phyloP scores from a whole-genome alignment of 2,113 vertebrate species.

The Pseudopodoces humilis region DNA sequence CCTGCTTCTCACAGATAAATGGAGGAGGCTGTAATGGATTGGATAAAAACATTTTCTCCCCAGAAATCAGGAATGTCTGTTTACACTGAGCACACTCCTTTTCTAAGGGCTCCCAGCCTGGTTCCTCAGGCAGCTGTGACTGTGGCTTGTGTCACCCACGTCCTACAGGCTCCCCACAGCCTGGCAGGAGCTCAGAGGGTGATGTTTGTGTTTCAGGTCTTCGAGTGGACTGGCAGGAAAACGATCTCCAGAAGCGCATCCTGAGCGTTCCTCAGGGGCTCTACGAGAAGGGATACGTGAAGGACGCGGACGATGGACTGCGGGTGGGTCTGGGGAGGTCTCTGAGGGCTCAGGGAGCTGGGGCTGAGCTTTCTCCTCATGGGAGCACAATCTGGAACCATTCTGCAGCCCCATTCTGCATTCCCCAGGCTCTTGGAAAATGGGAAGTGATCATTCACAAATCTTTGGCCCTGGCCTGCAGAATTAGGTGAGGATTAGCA shows the following conservation, averaged over 20 bases:
- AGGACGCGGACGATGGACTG: conserved; percentile 88
- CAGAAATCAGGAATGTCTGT: background rate
- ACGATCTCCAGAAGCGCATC: conserved; percentile 84
- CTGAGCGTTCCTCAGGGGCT: conserved; percentile 89
- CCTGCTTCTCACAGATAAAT: background rate
- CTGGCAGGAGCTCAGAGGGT: background rate
- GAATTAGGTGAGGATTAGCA: background rate
- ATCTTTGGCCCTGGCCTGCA: background rate
- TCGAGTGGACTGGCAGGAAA: conserved; percentile 90
- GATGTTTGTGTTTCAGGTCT: conserved; percentile 79
- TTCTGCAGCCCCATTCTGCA: background rate
- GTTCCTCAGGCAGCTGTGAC: background rate
- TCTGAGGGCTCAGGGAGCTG: background rate
- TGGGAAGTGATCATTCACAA: background rate
- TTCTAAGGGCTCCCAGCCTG: background rate
- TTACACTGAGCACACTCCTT: background rate
- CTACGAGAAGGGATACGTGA: conserved; percentile 91
- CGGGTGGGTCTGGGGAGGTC: conserved; percentile 71
- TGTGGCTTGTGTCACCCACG: background rate
- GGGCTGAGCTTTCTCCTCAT: accelerated
- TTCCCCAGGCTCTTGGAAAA: background rate
- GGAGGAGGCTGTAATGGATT: background rate
- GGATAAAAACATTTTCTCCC: background rate
- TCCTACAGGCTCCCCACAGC: accelerated
- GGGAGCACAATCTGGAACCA: background rate